Conservation (phyloP, 2,797 vertebrate genomes). For the Moxostoma hubbsi region DNA sequence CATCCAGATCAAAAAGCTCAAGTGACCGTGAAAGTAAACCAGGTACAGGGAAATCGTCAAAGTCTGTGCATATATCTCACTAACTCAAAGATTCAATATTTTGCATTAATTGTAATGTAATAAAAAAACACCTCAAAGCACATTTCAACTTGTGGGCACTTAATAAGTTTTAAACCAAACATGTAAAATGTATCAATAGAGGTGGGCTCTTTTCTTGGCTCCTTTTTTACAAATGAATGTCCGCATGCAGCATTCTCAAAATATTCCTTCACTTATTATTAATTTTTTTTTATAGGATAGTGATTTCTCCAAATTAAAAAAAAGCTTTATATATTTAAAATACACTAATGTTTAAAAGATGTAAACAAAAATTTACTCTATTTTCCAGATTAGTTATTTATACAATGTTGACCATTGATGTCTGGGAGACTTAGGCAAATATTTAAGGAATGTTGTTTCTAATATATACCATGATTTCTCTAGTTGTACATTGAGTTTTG, state of each 20-base stretch:
- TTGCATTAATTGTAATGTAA: not conserved
- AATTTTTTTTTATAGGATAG: slow-evolving; percentile 38
- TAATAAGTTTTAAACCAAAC: slow-evolving; percentile 14
- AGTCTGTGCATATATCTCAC: too few relatives aligned
- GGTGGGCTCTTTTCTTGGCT: slow-evolving; percentile 37
- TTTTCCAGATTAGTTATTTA: slow-evolving; percentile 67
- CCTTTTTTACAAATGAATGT: slow-evolving; percentile 44
- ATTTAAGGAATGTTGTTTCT: slow-evolving; percentile 72
- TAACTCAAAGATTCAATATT: too few relatives aligned
- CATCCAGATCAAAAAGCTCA: too few relatives aligned
- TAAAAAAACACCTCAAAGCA: not conserved
- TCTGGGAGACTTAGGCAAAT: slow-evolving; percentile 71
- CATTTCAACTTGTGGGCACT: not conserved
- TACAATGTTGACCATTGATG: slow-evolving; percentile 70
- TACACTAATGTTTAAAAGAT: slow-evolving; percentile 53
- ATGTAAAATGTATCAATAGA: not conserved
- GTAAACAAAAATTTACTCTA: slow-evolving; percentile 61
- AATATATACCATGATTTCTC: slow-evolving; percentile 68
- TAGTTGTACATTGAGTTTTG: slow-evolving; percentile 66
- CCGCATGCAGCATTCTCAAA: slow-evolving; percentile 38
- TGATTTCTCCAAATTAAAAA: slow-evolving; percentile 47
- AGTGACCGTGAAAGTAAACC: too few relatives aligned
- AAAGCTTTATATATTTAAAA: slow-evolving; percentile 52
- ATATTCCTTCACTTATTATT: slow-evolving; percentile 38
- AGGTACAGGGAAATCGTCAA: too few relatives aligned